Evolutionary conservation across 2,113 vertebrate species (phyloP).

Genomic region (Lichenostomus cassidix): DNA sequence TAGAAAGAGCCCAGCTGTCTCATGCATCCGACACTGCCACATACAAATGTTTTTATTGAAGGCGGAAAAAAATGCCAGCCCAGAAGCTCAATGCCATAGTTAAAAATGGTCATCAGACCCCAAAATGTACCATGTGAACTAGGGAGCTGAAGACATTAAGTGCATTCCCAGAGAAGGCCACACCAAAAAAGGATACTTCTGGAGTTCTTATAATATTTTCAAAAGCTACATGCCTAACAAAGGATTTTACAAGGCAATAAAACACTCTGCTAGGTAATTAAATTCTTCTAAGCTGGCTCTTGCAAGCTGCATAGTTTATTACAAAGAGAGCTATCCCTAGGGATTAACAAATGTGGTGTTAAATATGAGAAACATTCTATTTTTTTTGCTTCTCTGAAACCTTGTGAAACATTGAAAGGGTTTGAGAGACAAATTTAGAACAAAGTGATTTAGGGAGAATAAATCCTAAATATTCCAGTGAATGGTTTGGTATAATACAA

Average conservation of each 20-base stretch:
- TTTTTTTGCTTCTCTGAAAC: neutral
- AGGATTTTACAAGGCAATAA: slow-evolving; percentile 42
- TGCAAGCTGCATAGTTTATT: neutral
- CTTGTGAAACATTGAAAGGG: neutral
- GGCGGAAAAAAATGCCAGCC: neutral
- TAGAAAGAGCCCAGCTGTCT: slow-evolving; percentile 59
- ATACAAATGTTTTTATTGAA: slow-evolving; percentile 49
- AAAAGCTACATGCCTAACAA: neutral
- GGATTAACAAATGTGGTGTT: neutral
- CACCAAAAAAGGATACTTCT: neutral
- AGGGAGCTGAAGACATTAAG: neutral
- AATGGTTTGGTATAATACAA: neutral
- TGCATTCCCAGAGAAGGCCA: neutral
- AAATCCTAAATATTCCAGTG: neutral
- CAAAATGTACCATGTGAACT: neutral
- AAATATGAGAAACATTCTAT: neutral
- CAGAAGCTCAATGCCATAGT: neutral
- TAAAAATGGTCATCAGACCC: slow-evolving; percentile 14
- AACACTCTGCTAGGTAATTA: slow-evolving; percentile 19
- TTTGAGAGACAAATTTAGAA: neutral
- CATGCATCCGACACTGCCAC: slow-evolving; percentile 26
- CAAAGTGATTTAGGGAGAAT: neutral
- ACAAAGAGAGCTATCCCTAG: neutral
- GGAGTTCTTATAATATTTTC: neutral
- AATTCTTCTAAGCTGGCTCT: neutral